phyloP scores from a whole-genome alignment of 2,888 invertebrate species.

The Strigamia crassipes region DNA sequence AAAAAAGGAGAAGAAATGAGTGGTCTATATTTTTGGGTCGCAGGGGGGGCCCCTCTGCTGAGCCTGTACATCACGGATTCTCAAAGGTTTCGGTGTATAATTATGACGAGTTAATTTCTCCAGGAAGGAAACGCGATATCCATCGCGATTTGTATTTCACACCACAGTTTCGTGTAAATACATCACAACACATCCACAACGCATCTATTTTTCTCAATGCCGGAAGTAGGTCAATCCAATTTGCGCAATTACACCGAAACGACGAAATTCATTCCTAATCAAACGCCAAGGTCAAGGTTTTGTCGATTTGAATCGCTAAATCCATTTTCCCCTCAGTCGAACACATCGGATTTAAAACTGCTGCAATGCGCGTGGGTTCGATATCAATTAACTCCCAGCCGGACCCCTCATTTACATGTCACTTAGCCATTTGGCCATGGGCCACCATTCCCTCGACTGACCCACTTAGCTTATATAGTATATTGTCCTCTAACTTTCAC shows the following conservation, averaged over 20 bases:
- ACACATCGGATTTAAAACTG: background rate
- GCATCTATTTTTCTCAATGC: background rate
- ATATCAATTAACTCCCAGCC: background rate
- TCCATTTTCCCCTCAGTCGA: too few relatives aligned
- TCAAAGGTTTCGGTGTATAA: too few relatives aligned
- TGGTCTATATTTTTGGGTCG: too few relatives aligned
- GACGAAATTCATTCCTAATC: background rate
- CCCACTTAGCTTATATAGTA: background rate
- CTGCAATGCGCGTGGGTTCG: background rate
- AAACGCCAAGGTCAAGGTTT: constrained; percentile 3
- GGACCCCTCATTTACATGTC: background rate
- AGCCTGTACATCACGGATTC: too few relatives aligned
- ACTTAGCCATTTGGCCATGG: background rate
- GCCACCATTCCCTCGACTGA: background rate
- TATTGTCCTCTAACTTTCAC: background rate
- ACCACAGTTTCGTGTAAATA: too few relatives aligned
- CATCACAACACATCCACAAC: background rate
- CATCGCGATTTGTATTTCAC: too few relatives aligned
- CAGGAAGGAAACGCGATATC: too few relatives aligned
- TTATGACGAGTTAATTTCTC: too few relatives aligned
- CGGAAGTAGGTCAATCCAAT: constrained; percentile 22
- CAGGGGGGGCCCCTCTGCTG: too few relatives aligned
- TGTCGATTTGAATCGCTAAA: too few relatives aligned
- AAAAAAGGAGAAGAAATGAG: too few relatives aligned
- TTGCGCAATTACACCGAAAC: background rate